A percentile compares a stretch with the other conserved stretches of the same genome.
Conservation (phyloP, 2,113 vertebrate species). For the Perca schrenkii region DNA sequence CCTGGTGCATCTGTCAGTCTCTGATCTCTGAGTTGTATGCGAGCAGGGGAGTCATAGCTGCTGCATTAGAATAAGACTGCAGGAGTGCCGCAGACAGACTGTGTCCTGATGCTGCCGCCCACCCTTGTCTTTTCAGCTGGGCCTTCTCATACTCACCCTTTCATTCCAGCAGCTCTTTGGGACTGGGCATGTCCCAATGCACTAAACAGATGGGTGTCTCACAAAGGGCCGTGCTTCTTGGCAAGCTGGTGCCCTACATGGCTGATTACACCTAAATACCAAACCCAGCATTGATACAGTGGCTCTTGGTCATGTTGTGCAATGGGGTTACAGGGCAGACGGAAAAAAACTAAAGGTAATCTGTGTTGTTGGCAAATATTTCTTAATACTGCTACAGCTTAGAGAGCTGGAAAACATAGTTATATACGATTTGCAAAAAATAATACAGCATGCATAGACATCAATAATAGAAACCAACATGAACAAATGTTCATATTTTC, state of each 20-base stretch:
- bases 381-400: neutral
- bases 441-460: neutral
- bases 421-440: neutral
- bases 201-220: slow-evolving; percentile 94
- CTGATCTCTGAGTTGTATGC: slow-evolving; percentile 83
- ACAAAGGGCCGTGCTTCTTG: slow-evolving; percentile 90
- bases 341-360: slow-evolving; percentile 83
- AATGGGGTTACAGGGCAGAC: slow-evolving; percentile 76
- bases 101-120: slow-evolving; percentile 76
- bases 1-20: slow-evolving; percentile 74
- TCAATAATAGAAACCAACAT: neutral
- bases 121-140: slow-evolving; percentile 80
- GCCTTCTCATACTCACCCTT: slow-evolving; percentile 80
- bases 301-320: slow-evolving; percentile 90
- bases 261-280: slow-evolving; percentile 97
- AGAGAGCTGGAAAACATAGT: neutral
- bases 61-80: slow-evolving; percentile 77
- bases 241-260: slow-evolving; percentile 98
- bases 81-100: slow-evolving; percentile 72
- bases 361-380: slow-evolving; percentile 79
- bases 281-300: slow-evolving; percentile 97
- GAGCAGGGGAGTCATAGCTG: slow-evolving; percentile 67
- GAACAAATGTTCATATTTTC: neutral
- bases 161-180: slow-evolving; percentile 76
- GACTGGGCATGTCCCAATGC: slow-evolving; percentile 72